Evolutionary conservation across 2,888 invertebrate genomes (phyloP).

Genomic region (Amiota communis): DNA sequence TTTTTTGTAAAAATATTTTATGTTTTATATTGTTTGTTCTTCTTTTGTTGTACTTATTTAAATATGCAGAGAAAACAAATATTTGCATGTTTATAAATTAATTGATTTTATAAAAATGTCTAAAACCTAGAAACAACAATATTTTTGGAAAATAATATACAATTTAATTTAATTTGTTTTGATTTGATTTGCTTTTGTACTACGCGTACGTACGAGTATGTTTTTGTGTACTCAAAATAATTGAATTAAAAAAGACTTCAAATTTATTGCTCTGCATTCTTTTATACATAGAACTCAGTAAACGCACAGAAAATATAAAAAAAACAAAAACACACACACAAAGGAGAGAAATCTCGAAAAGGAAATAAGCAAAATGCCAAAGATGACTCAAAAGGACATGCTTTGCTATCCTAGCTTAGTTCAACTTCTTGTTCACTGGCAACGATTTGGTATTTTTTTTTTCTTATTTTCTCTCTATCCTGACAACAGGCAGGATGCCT

Average conservation of each 20-base stretch:
- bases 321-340: not conserved
- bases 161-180: conserved; percentile 10
- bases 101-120: conserved; percentile 1
- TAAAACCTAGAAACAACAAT: not conserved
- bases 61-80: not conserved
- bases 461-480: not conserved
- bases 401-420: not conserved
- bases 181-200: too few relatives aligned
- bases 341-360: too few relatives aligned
- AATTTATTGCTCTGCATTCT: conserved; percentile 19
- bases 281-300: not conserved
- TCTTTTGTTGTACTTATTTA: not conserved
- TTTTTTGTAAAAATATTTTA: not conserved
- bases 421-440: not conserved
- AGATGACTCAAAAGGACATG: conserved; percentile 19
- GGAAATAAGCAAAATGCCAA: conserved; percentile 19
- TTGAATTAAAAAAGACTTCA: conserved; percentile 16
- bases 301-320: not conserved
- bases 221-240: not conserved
- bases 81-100: conserved; percentile 8
- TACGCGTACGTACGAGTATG: too few relatives aligned
- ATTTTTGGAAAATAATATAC: not conserved
- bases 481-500: too few relatives aligned
- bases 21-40: conserved; percentile 1
- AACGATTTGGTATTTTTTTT: not conserved